Evolutionary conservation across 2,888 invertebrate species (phyloP).

Genomic region (Phengaris arion): DNA sequence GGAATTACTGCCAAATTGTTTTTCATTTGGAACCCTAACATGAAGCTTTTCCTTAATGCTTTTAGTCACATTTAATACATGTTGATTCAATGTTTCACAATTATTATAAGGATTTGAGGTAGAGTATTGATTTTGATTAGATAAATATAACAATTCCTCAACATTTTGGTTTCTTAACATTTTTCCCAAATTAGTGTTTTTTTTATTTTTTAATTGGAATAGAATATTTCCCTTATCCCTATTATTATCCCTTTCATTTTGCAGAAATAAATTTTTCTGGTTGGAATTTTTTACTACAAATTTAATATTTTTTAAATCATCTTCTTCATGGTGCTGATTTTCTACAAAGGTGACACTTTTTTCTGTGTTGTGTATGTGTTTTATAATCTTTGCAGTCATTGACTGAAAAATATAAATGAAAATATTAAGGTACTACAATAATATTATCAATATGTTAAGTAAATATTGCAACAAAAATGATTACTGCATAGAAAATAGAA

Average conservation of each 20-base stretch:
- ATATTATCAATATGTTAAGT: not conserved
- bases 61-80: not conserved
- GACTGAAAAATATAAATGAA: not conserved
- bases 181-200: not conserved
- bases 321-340: not conserved
- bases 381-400: not conserved
- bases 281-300: constrained; percentile 5
- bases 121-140: not conserved
- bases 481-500: too few relatives aligned
- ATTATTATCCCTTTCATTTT: not conserved
- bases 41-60: not conserved
- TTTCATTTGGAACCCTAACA: not conserved
- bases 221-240: too few relatives aligned
- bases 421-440: not conserved
- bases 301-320: constrained; percentile 1
- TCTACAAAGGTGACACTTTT: not conserved
- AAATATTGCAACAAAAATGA: not conserved
- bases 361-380: not conserved
- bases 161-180: not conserved
- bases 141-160: not conserved
- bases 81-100: not conserved
- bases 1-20: not conserved
- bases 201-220: not conserved
- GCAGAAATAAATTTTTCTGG: not conserved
- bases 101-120: not conserved